A percentile compares a stretch with the other conserved stretches of the same genome.
Evolutionary conservation across 2,888 invertebrate genomes (phyloP).

Genomic region (Dryococelus australis): DNA sequence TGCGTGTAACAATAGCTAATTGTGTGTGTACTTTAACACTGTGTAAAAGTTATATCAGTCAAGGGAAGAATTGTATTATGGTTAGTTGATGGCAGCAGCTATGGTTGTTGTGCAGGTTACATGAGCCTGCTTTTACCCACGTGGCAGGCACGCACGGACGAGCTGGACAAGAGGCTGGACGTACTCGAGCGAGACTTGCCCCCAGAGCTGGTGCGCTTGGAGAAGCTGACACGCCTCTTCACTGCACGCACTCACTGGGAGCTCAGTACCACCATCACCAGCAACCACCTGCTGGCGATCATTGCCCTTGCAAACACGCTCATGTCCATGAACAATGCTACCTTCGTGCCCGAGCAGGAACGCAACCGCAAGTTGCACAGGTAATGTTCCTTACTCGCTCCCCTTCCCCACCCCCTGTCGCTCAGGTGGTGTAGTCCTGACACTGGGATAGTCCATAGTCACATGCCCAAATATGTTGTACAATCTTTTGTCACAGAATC

Average conservation of each 20-base stretch:
- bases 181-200: slow-evolving; percentile 66
- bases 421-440: neutral
- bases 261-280: slow-evolving; percentile 91
- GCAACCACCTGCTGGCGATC: slow-evolving; percentile 93
- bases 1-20: too few species aligned
- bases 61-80: neutral
- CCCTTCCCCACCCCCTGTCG: too few species aligned
- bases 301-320: slow-evolving; percentile 95
- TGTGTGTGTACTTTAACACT: too few species aligned
- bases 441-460: neutral
- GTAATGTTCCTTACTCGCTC: slow-evolving; percentile 54
- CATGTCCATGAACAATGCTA: slow-evolving; percentile 97
- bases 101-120: slow-evolving; percentile 65
- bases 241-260: slow-evolving; percentile 95
- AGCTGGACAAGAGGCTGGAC: slow-evolving; percentile 49
- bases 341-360: slow-evolving; percentile 89
- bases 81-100: too few species aligned
- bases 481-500: too few species aligned
- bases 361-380: slow-evolving; percentile 78
- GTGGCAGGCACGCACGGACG: slow-evolving; percentile 68
- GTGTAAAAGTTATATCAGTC: too few species aligned
- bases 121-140: slow-evolving; percentile 94
- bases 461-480: too few species aligned
- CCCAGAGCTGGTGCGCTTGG: slow-evolving; percentile 75
- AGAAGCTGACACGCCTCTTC: slow-evolving; percentile 81